Conservation (phyloP, 2,797 vertebrate species). For the Etheostoma perlongum region DNA sequence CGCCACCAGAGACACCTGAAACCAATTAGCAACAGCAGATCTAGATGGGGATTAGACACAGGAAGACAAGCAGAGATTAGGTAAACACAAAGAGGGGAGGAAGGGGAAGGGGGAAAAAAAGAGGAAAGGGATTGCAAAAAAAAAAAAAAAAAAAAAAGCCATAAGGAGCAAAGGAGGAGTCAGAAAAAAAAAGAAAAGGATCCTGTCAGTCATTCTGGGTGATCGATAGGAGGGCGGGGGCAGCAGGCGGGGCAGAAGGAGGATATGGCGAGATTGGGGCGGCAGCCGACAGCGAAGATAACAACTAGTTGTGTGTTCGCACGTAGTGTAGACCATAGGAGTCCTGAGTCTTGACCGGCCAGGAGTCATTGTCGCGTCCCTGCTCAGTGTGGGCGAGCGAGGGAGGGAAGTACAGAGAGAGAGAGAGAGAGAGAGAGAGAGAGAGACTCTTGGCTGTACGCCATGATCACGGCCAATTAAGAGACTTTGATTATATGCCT, state of each 20-base stretch:
- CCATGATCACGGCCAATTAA: conserved; percentile 72
- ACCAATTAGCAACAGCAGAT: conserved; percentile 71
- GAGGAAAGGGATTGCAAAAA: not conserved
- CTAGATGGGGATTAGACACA: conserved; percentile 59
- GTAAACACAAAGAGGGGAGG: conserved; percentile 14
- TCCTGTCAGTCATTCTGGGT: conserved; percentile 3
- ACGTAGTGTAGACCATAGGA: conserved; percentile 11
- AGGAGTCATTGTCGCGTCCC: conserved; percentile 47
- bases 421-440: conserved; percentile 7
- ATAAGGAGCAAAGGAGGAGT: not conserved
- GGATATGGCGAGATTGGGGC: conserved; percentile 40
- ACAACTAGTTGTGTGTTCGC: conserved; percentile 48
- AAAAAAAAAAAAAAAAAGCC: not conserved
- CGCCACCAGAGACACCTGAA: conserved; percentile 68
- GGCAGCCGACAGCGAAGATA: conserved; percentile 40
- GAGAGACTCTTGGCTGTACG: conserved; percentile 38
- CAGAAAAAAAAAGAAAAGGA: not conserved
- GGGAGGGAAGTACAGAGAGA: conserved; percentile 6
- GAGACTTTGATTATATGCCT: conserved; percentile 72
- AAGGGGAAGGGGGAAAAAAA: not conserved
- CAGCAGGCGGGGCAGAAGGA: conserved; percentile 5
- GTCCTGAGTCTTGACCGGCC: conserved; percentile 54
- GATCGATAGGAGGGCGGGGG: conserved; percentile 37
- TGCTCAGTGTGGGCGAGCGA: conserved; percentile 13
- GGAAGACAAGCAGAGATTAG: conserved; percentile 47